Evolutionary conservation across 2,797 vertebrate species (phyloP).

Genomic region (Bovichtus diacanthus): DNA sequence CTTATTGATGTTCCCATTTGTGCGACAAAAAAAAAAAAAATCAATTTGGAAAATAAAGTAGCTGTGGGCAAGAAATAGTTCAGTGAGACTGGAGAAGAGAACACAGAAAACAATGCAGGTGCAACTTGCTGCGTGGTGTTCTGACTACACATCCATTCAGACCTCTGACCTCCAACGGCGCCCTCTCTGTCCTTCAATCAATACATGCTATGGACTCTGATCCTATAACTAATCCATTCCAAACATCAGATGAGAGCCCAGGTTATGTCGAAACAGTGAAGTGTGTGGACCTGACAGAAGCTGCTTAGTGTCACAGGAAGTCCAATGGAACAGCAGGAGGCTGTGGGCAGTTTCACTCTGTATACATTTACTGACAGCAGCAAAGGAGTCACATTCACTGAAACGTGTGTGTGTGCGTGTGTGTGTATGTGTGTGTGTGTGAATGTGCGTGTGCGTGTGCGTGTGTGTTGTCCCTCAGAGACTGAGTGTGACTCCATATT

Average conservation of each 20-base stretch:
- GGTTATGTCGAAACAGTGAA: neutral
- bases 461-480: too few relatives aligned
- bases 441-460: neutral
- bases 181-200: neutral
- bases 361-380: slow-evolving; percentile 49
- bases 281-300: neutral
- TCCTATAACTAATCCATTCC: neutral
- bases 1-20: neutral
- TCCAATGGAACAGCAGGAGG: slow-evolving; percentile 20
- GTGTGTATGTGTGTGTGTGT: neutral
- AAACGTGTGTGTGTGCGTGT: neutral
- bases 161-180: neutral
- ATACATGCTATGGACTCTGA: neutral
- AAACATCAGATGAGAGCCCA: neutral
- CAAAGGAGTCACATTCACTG: neutral
- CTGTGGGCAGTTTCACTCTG: slow-evolving; percentile 42
- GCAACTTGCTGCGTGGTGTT: neutral
- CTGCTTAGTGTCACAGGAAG: slow-evolving; percentile 48
- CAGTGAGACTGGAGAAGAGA: too few relatives aligned
- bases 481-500: neutral
- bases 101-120: neutral
- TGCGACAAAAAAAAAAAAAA: neutral
- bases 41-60: neutral
- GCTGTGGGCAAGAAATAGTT: neutral
- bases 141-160: too few relatives aligned